Conservation (phyloP, 2,888 invertebrate genomes). For the Torymus tubicola region DNA sequence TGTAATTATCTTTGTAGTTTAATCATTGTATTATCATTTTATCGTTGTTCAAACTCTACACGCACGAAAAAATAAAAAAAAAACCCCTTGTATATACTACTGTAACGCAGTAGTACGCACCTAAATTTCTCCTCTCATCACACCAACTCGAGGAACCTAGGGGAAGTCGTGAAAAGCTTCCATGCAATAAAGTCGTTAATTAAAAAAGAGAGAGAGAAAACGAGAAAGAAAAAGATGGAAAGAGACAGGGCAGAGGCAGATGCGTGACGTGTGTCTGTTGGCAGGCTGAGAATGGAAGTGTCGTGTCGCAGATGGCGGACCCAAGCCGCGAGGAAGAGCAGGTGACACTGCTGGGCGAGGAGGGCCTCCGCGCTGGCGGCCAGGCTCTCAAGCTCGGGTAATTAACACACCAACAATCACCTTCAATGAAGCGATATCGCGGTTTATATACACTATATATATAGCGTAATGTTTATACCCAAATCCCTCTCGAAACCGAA, state of each 20-base stretch:
- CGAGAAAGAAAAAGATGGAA: neutral
- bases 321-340: conserved; percentile 97
- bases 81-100: neutral
- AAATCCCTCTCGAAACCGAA: too few species aligned
- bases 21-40: neutral
- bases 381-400: conserved; percentile 99
- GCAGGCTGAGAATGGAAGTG: conserved; percentile 84
- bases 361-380: conserved; percentile 95
- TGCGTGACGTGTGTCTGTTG: conserved; percentile 79
- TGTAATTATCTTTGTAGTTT: too few species aligned
- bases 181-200: neutral
- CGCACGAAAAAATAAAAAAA: too few species aligned
- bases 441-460: too few species aligned
- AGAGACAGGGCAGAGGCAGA: conserved; percentile 74
- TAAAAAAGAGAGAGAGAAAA: neutral
- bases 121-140: neutral
- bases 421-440: neutral
- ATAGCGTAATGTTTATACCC: too few species aligned
- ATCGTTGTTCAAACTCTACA: neutral
- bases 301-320: conserved; percentile 95
- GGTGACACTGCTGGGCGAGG: conserved; percentile 96
- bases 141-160: neutral
- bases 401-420: conserved; percentile 74
- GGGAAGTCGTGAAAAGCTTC: too few species aligned
- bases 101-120: too few species aligned